Conservation (phyloP, 2,797 vertebrate genomes). For the Squalus acanthias region DNA sequence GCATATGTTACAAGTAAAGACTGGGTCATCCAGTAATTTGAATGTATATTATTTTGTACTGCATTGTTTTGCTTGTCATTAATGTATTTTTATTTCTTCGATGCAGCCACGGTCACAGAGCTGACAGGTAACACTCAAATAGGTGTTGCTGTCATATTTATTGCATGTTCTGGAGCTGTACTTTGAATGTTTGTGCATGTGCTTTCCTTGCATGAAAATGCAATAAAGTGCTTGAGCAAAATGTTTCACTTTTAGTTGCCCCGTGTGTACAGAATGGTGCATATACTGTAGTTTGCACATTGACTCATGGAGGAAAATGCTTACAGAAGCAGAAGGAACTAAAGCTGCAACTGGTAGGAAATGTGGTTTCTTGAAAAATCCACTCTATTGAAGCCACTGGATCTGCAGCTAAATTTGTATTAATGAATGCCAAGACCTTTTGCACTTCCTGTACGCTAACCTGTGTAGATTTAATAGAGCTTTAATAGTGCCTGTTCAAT, state of each 20-base stretch:
- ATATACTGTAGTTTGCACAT: neutral
- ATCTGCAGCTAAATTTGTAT: neutral
- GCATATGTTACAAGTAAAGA: neutral
- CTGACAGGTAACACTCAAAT: constrained; percentile 80
- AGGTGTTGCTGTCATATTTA: constrained; percentile 33
- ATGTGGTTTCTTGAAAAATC: neutral
- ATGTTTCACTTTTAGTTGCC: neutral
- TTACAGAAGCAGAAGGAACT: neutral
- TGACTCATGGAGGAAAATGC: neutral
- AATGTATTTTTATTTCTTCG: constrained; percentile 63
- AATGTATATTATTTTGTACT: neutral
- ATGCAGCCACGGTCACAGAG: constrained; percentile 91
- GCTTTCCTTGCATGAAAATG: constrained; percentile 9
- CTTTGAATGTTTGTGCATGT: neutral
- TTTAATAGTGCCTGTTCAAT: neutral
- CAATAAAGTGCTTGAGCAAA: neutral
- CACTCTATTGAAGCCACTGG: neutral
- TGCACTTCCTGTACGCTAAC: neutral
- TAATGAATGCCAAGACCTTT: neutral
- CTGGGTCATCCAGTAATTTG: neutral
- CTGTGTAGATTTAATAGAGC: neutral
- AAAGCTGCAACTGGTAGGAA: neutral
- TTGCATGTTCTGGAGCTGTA: constrained; percentile 18
- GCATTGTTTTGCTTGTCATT: constrained; percentile 44
- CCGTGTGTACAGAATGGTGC: neutral